Conservation (phyloP, 2,113 vertebrate species). For the Condylura cristata region DNA sequence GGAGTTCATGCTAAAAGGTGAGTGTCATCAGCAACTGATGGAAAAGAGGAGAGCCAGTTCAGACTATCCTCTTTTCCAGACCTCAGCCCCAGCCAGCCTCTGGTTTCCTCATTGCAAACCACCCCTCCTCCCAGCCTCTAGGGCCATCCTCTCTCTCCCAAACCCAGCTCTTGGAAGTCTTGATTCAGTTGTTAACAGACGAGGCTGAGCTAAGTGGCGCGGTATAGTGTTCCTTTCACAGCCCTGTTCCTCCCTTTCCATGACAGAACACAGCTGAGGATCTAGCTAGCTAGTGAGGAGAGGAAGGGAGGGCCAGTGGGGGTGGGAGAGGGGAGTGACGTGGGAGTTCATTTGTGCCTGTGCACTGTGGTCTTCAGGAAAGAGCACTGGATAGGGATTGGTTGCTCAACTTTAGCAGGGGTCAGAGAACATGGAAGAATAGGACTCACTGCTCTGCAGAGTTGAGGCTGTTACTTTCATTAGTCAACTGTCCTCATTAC, state of each 20-base stretch:
- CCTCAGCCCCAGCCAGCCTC: not conserved
- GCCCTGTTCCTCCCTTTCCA: not conserved
- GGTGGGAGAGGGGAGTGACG: not conserved
- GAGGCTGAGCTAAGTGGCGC: not conserved
- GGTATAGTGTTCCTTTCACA: not conserved
- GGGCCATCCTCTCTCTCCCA: not conserved
- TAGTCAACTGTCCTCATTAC: not conserved
- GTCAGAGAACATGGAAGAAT: not conserved
- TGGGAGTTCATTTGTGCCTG: not conserved
- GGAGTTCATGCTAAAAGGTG: not conserved
- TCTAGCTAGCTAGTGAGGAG: not conserved
- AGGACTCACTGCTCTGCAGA: not conserved
- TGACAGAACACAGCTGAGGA: not conserved
- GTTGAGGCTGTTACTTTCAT: not conserved
- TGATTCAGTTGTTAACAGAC: not conserved
- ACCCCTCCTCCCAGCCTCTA: not conserved
- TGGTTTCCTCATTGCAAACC: not conserved
- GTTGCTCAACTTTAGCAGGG: not conserved
- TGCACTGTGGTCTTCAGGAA: not conserved
- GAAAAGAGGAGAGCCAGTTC: not conserved
- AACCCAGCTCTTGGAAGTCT: not conserved
- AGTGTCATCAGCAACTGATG: not conserved
- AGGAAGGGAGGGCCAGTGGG: not conserved
- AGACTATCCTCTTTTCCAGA: not conserved
- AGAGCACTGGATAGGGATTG: not conserved